Conservation (phyloP, 2,113 vertebrate genomes). For the Setophaga kirtlandii region DNA sequence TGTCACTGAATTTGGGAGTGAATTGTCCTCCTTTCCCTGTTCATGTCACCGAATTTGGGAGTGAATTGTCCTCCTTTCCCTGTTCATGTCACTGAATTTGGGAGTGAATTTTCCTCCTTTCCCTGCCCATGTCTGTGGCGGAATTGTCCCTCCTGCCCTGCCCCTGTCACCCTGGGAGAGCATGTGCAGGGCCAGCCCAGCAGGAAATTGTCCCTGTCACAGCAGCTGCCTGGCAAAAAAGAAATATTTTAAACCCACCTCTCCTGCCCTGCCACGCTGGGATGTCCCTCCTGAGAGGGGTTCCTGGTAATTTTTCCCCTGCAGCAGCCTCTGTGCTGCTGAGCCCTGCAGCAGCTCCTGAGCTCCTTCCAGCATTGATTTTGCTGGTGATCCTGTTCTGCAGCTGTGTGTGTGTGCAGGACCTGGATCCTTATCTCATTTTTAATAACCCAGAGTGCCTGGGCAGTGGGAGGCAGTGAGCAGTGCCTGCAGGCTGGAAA, state of each 20-base stretch:
- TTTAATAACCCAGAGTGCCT: neutral
- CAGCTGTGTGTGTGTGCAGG: neutral
- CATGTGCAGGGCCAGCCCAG: neutral
- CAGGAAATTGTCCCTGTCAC: neutral
- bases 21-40: too few species aligned
- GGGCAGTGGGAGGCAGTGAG: accelerated
- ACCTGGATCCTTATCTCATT: neutral
- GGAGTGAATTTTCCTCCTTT: too few species aligned
- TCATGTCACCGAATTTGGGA: too few species aligned
- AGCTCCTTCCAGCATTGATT: slow-evolving; percentile 22
- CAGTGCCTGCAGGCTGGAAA: neutral
- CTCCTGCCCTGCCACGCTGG: neutral
- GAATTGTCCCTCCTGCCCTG: too few species aligned
- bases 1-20: too few species aligned
- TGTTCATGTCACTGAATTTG: too few species aligned
- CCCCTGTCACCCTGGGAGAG: neutral
- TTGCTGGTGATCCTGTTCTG: neutral
- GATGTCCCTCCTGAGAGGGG: neutral
- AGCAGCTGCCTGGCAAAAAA: neutral
- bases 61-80: too few species aligned
- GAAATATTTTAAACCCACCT: neutral
- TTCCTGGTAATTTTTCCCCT: neutral
- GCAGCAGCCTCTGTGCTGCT: neutral
- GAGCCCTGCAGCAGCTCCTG: neutral
- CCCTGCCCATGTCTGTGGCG: too few species aligned